A percentile compares a stretch with the other conserved stretches of the same genome.
phyloP scores from a whole-genome alignment of 35 echinoderm and acorn worm species.

The Patiria miniata region DNA sequence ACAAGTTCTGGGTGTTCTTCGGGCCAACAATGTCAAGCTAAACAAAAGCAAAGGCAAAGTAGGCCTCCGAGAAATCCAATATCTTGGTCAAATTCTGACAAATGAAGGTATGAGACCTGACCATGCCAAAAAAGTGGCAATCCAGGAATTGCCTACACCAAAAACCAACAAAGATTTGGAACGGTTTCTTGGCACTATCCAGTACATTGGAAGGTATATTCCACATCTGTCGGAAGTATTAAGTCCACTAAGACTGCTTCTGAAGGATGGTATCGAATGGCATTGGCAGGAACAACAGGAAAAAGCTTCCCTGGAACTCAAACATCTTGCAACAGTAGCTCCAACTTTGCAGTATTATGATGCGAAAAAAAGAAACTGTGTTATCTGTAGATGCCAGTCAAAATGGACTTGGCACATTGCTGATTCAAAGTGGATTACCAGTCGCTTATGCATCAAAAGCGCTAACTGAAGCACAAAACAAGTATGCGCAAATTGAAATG shows the following conservation, averaged over 20 bases:
- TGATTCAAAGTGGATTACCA: background rate
- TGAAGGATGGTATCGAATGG: conserved; percentile 37
- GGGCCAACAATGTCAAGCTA: conserved; percentile 47
- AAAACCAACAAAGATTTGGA: conserved; percentile 28
- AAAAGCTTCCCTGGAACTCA: conserved; percentile 5
- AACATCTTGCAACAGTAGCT: conserved; percentile 7
- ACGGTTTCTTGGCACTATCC: conserved; percentile 45
- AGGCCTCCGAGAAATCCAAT: conserved; percentile 39
- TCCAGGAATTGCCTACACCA: conserved; percentile 44
- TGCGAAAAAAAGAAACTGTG: background rate
- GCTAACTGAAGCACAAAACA: conserved; percentile 43
- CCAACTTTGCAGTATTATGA: conserved; percentile 36
- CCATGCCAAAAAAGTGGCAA: conserved; percentile 38
- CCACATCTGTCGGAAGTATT: conserved; percentile 35
- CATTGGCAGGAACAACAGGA: conserved; percentile 25
- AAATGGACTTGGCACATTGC: no score
- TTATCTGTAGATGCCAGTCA: conserved; percentile 30
- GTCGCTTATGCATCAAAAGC: conserved; percentile 68
- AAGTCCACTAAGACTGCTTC: background rate
- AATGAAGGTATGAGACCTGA: conserved; percentile 52
- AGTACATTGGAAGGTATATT: conserved; percentile 38
- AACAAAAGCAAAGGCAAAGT: conserved; percentile 46
- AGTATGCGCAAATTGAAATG: conserved; percentile 76
- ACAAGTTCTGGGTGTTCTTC: conserved; percentile 12
- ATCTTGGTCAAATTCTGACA: conserved; percentile 21